phyloP scores from a whole-genome alignment of 2,113 vertebrate species.

The Stercorarius parasiticus region DNA sequence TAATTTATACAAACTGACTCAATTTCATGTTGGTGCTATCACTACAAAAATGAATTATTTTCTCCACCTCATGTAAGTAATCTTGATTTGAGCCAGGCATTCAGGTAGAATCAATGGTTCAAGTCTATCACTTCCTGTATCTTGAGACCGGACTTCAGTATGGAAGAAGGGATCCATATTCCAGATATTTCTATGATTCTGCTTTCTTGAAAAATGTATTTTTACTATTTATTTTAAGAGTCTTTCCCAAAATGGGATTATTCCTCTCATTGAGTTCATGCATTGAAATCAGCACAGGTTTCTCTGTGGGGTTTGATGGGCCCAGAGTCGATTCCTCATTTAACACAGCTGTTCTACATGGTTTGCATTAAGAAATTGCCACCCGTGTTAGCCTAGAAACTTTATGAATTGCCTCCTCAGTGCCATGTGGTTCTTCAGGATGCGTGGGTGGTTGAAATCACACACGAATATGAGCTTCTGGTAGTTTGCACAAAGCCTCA shows the following conservation, averaged over 20 bases:
- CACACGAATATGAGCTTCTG: not conserved
- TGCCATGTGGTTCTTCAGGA: not conserved
- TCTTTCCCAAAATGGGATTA: not conserved
- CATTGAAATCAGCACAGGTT: not conserved
- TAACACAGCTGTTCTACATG: not conserved
- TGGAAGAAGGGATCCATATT: not conserved
- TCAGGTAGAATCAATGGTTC: not conserved
- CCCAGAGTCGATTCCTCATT: not conserved
- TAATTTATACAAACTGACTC: not conserved
- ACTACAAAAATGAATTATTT: not conserved
- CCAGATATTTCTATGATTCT: not conserved
- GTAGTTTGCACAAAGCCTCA: not conserved
- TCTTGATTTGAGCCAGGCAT: fast-evolving
- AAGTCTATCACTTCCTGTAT: not conserved
- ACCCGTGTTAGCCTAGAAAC: not conserved
- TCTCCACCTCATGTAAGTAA: not conserved
- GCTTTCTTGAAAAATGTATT: not conserved
- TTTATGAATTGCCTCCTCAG: not conserved
- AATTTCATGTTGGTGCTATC: not conserved
- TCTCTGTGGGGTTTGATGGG: not conserved
- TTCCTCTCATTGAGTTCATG: not conserved
- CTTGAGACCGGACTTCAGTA: not conserved
- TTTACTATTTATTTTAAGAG: not conserved
- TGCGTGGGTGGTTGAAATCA: not conserved
- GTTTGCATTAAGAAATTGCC: not conserved